phyloP scores from a whole-genome alignment of 2,113 vertebrate species.

The Sula dactylatra region DNA sequence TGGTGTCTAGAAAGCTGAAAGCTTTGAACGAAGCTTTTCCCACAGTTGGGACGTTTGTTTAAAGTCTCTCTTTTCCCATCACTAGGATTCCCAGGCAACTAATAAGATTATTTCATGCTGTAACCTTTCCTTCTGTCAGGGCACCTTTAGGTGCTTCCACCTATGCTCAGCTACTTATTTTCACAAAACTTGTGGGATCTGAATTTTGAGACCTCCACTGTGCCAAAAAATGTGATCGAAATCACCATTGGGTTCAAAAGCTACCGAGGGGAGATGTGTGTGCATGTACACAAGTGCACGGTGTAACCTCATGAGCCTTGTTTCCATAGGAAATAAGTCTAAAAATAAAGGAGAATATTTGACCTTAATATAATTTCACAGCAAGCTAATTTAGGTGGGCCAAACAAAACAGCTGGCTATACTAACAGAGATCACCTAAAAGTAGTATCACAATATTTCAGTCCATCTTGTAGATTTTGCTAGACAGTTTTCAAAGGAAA shows the following conservation, averaged over 20 bases:
- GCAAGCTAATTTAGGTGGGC: background rate
- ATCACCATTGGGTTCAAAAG: background rate
- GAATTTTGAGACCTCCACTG: background rate
- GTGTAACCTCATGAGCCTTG: background rate
- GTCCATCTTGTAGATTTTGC: background rate
- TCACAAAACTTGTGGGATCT: background rate
- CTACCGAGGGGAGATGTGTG: background rate
- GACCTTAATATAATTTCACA: background rate
- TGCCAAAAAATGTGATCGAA: background rate
- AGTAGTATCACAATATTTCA: background rate
- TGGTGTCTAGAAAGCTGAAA: background rate
- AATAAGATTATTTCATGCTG: background rate
- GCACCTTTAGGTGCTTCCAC: background rate
- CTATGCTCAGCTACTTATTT: background rate
- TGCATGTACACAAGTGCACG: rapidly evolving
- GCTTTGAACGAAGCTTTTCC: conserved; percentile 35
- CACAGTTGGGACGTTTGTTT: conserved; percentile 11
- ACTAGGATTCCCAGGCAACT: background rate
- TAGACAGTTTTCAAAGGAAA: background rate
- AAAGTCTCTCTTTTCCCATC: background rate
- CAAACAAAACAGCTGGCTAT: background rate
- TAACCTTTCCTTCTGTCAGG: background rate
- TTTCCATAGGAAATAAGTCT: background rate
- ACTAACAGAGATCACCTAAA: background rate
- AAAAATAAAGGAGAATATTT: background rate